Evolutionary conservation across 2,888 invertebrate genomes (phyloP), one percentile per base, ranked within the genome.

Genomic region (Stenurella melanura): DNA sequence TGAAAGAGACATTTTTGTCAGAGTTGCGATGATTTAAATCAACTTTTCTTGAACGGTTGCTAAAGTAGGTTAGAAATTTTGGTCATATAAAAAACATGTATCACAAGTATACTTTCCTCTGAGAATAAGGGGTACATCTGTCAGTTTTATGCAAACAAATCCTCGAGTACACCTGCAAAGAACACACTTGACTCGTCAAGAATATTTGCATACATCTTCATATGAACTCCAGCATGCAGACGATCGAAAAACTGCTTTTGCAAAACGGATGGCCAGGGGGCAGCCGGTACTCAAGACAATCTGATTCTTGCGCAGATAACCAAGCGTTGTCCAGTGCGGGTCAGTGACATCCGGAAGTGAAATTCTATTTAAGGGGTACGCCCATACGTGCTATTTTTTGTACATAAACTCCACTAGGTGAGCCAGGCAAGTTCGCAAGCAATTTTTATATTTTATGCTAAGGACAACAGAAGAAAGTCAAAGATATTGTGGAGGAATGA

Each of bases 331-430:
- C 60, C 60, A n/a, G 12, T 10, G 6, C 17, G 18, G 61, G 61
- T 63, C 61, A 34, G 34, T 34, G 61, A 63, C 61, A 17, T 63
- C 61, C 61, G 61, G 61, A 63, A 63, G 61, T 63, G 61, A 63
- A 63, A 34, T 30, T 17, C 61, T 18, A 60, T 60, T 60, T 26
- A 60, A 60, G 60, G 60, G 60, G 1, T 34, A 63, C 61, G 30
- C 34, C 34, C 30, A 18, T 30, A 18, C 34, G 61, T 63, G 61
- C 61, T 18, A 34, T 63, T 63, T 63, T 63, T 63, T 42, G 11
- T 12, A 12, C 15, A 12, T 42, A 42, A 42, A 42, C 7, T 5
- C 12, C 42, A 15, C 42, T 15, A 42, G 11, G 42, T 15, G 2
- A 42, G 15, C 12, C 12, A 42, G 15, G 42, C 42, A 42, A 15